phyloP scores from a whole-genome alignment of 2,888 invertebrate species.

The Andrena flavipes region DNA sequence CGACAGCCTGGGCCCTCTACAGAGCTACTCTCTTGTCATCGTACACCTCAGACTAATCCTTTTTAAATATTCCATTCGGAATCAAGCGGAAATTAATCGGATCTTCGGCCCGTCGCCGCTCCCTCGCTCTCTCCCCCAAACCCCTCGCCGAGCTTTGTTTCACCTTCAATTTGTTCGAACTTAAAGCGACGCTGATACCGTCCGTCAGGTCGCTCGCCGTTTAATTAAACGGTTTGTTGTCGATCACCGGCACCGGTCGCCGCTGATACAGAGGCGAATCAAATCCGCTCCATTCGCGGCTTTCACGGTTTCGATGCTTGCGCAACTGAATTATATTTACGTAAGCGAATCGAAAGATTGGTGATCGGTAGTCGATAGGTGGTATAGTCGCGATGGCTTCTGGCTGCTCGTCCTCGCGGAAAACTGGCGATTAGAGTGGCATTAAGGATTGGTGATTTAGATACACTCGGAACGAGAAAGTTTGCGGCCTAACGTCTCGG shows the following conservation, averaged over 20 bases:
- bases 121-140: background rate
- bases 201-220: constrained; percentile 46
- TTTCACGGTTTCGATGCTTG: background rate
- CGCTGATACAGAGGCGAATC: constrained; percentile 36
- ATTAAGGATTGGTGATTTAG: constrained; percentile 5
- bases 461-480: constrained; percentile 45
- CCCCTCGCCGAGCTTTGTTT: constrained; percentile 30
- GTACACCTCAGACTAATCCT: constrained; percentile 70
- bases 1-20: constrained; percentile 44
- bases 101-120: constrained; percentile 55
- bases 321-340: constrained; percentile 44
- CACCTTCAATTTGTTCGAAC: constrained; percentile 47
- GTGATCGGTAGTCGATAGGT: constrained; percentile 22
- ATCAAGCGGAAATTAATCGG: constrained; percentile 77
- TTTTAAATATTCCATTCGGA: constrained; percentile 75
- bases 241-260: constrained; percentile 36
- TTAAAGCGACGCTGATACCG: constrained; percentile 47
- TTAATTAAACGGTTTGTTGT: constrained; percentile 63
- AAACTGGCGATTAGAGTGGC: background rate
- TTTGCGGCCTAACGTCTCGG: constrained; percentile 19
- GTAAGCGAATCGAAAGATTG: constrained; percentile 49
- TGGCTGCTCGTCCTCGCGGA: background rate
- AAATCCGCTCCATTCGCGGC: constrained; percentile 1
- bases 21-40: constrained; percentile 44
- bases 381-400: background rate